Conservation (phyloP, 2,888 invertebrate genomes). For the Nomada lathburiana region DNA sequence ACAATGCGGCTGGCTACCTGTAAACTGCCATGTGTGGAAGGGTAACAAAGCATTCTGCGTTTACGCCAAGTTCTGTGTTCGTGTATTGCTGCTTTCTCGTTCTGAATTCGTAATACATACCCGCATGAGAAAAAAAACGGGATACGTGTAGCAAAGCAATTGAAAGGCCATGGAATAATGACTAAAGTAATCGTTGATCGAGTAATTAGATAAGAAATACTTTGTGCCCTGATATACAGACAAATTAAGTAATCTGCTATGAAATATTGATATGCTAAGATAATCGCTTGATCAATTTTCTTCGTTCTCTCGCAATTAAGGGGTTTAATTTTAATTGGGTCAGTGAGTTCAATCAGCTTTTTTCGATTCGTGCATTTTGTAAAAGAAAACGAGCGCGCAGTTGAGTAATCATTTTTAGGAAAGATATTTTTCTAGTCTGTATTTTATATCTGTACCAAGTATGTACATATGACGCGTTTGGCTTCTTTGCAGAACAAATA, state of each 20-base stretch:
- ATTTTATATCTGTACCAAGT: neutral
- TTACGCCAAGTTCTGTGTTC: constrained; percentile 7
- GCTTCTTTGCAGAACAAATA: constrained; percentile 14
- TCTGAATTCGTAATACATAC: constrained; percentile 22
- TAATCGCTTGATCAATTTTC: too few relatives aligned
- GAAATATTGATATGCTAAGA: too few relatives aligned
- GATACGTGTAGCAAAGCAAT: neutral
- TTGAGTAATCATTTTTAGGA: too few relatives aligned
- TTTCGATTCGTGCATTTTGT: too few relatives aligned
- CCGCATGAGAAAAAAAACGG: neutral
- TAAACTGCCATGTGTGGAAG: constrained; percentile 36
- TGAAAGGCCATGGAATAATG: neutral
- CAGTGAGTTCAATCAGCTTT: too few relatives aligned
- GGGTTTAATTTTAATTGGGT: too few relatives aligned
- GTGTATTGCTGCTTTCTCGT: constrained; percentile 4
- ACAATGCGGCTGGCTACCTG: constrained; percentile 14
- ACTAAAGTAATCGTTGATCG: neutral
- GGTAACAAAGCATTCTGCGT: constrained; percentile 22
- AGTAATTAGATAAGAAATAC: neutral
- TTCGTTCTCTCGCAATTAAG: too few relatives aligned
- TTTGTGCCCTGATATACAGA: neutral
- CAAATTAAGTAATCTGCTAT: neutral
- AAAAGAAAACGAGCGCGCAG: too few relatives aligned
- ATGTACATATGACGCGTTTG: constrained; percentile 8
- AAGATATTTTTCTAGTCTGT: neutral